A percentile compares a stretch with the other conserved stretches of the same genome.
Evolutionary conservation across 23 tunicate genomes (phyloP).

Genomic region (Ciona savignyi): DNA sequence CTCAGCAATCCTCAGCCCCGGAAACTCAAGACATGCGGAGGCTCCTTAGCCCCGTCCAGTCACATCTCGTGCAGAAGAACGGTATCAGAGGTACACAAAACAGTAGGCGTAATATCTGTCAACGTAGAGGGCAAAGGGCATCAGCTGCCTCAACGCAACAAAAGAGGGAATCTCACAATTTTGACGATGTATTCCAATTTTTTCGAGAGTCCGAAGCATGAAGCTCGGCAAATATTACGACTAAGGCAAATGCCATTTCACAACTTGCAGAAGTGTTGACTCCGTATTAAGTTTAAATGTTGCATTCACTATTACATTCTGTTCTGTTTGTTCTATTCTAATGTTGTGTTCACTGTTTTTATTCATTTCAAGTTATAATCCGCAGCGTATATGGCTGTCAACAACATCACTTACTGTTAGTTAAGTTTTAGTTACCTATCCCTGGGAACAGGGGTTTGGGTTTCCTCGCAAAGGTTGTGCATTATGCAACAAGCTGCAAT

Average conservation of each 20-base stretch:
- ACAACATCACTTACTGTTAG: not conserved
- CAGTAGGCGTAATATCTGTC: too few species aligned
- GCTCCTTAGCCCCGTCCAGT: too few species aligned
- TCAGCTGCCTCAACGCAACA: not conserved
- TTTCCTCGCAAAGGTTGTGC: slow-evolving; percentile 15
- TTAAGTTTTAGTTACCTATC: not conserved
- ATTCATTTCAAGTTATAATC: too few species aligned
- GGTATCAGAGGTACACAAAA: too few species aligned
- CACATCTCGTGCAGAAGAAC: too few species aligned
- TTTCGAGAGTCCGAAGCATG: not conserved
- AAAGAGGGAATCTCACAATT: not conserved
- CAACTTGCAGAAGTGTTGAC: slow-evolving; percentile 1
- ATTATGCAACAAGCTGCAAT: slow-evolving; percentile 31
- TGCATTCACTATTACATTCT: not conserved
- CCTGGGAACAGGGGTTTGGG: slow-evolving; percentile 10
- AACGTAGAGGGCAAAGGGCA: not conserved
- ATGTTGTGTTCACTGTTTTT: too few species aligned
- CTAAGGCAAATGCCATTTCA: not conserved
- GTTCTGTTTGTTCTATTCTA: not conserved
- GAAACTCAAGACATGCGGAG: too few species aligned
- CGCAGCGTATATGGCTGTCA: not conserved
- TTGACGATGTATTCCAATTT: not conserved
- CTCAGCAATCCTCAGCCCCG: too few species aligned
- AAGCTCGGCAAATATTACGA: not conserved
- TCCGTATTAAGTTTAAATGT: not conserved